Percentiles rank a stretch among this genome's conserved stretches.
Conservation (phyloP, 1,140 invertebrate genomes). For the Pseudachorutes palmiensis region DNA sequence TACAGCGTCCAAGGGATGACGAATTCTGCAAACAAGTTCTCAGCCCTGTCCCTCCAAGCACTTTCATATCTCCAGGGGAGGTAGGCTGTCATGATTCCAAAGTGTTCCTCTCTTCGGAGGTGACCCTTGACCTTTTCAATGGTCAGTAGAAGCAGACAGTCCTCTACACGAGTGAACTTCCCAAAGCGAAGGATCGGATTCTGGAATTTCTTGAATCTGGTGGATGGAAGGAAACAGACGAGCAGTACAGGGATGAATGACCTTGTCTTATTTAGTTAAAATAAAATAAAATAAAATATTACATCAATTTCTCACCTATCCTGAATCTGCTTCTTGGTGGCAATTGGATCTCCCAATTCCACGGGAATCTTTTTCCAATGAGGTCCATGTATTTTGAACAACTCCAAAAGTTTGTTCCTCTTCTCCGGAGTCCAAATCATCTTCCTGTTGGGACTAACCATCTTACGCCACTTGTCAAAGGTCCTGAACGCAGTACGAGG, state of each 20-base stretch:
- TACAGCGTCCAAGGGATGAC: slow-evolving; percentile 38
- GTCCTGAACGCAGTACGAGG: neutral
- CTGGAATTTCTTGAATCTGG: slow-evolving; percentile 4
- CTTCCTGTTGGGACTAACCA: neutral
- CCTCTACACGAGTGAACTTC: slow-evolving; percentile 32
- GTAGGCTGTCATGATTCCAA: slow-evolving; percentile 31
- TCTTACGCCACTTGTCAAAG: neutral
- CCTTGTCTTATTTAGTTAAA: neutral
- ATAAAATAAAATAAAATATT: neutral
- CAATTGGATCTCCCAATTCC: neutral
- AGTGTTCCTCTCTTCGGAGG: slow-evolving; percentile 28
- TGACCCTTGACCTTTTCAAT: slow-evolving; percentile 34
- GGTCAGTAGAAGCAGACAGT: slow-evolving; percentile 28
- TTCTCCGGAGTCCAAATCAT: neutral
- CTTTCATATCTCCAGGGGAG: slow-evolving; percentile 38
- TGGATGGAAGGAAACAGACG: neutral
- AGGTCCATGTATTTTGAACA: neutral
- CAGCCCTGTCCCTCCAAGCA: slow-evolving; percentile 36
- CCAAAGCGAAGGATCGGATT: slow-evolving; percentile 21
- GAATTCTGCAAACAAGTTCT: slow-evolving; percentile 33
- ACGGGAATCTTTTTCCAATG: slow-evolving; percentile 10
- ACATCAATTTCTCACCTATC: neutral
- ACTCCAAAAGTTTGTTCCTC: slow-evolving; percentile 1
- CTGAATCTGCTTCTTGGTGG: slow-evolving; percentile 5
- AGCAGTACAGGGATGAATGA: neutral